A percentile compares a stretch with the other conserved stretches of the same genome.
phyloP scores from a whole-genome alignment of 2,113 vertebrate genomes.

The Tachysurus fulvidraco region DNA sequence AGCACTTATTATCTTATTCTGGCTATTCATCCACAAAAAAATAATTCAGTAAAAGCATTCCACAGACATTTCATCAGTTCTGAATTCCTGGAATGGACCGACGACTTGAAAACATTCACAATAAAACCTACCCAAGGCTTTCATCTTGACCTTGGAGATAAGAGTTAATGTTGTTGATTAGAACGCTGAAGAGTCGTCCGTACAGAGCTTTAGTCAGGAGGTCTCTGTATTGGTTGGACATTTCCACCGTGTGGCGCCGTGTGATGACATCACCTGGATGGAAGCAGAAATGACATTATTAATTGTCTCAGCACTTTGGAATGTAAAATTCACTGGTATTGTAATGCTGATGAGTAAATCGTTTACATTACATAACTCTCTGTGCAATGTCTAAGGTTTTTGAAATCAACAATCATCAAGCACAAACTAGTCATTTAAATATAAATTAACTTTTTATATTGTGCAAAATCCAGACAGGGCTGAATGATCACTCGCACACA shows the following conservation, averaged over 20 bases:
- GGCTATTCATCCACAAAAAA: background rate
- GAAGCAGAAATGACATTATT: background rate
- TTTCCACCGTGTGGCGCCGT: constrained; percentile 78
- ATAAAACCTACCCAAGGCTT: constrained; percentile 73
- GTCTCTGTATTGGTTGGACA: constrained; percentile 85
- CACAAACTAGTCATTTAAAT: background rate
- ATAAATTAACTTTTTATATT: background rate
- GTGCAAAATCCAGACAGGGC: background rate
- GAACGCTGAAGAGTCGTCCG: constrained; percentile 86
- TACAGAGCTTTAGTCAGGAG: constrained; percentile 89
- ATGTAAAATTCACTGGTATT: background rate
- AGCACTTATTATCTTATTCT: background rate
- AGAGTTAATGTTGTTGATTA: constrained; percentile 85
- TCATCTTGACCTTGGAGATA: constrained; percentile 84
- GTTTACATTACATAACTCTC: background rate
- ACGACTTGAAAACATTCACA: background rate
- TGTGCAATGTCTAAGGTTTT: background rate
- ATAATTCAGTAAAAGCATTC: background rate
- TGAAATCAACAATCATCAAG: background rate
- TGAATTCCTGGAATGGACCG: background rate
- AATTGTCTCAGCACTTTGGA: background rate
- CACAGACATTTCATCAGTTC: background rate
- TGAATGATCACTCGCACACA: background rate
- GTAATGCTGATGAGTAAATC: background rate
- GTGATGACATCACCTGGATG: constrained; percentile 83